Evolutionary conservation across 2,113 vertebrate species (phyloP), one percentile per base, ranked within the genome.

Genomic region (Caranx melampygus): DNA sequence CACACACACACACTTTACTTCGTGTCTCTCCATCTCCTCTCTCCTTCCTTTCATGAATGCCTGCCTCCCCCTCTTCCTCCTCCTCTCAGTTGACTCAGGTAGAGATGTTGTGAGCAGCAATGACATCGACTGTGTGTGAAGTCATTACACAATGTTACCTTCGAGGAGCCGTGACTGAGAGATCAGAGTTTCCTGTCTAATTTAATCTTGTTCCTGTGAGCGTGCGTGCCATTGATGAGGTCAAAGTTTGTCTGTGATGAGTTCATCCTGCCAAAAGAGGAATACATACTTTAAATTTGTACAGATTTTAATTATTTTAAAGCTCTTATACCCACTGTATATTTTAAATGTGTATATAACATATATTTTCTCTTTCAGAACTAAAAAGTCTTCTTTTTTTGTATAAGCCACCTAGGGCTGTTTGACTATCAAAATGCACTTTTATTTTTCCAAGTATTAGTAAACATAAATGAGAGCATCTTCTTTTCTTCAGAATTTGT

Each of bases 231-330:
- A 3, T 75, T 58, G 51, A 75, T 84, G 79, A 90, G 88, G 89
- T 93, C 87, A 85, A 86, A 75, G 82, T 90, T 87, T 77, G 73
- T 91, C 58, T 87, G 67, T 88, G 78, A 87, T 80, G 89, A 92
- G 92, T 93, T 93, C 88, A 78, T 91, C 88, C 91, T 94, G 93
- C 92, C 93, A 94, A 94, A 93, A 93, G 75, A 83, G 82, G 77
- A 83, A 84, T 47, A 84, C 65, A 37, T 83, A 90, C 84, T 89
- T 90, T 92, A 81, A 89, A 82, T 84, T 70, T 91, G 87, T 91
- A 91, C 78, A 88, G 87, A 89, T 81, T 78, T 86, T 31, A 91
- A 88, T 81, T 59, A 85, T 78, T 84, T 84, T 62, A 79, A 89
- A 91, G 82, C 87, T 90, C 90, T 90, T 91, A 89, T 79, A 86